Evolutionary conservation across 1,140 invertebrate genomes (phyloP).

Genomic region (Saccostrea glomerata): DNA sequence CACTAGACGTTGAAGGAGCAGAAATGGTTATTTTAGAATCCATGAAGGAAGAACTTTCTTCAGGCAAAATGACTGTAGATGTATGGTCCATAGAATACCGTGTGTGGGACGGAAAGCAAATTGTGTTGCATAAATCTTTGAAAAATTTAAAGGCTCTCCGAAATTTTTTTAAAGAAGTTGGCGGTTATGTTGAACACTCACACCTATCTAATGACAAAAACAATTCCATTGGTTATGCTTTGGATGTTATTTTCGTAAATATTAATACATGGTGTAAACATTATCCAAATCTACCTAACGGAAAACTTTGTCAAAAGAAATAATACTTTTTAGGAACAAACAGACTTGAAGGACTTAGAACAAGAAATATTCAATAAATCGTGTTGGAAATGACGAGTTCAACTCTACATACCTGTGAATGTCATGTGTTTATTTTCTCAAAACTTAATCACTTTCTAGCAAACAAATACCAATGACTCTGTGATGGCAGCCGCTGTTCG

Average conservation of each 20-base stretch:
- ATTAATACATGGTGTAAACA: slow-evolving; percentile 21
- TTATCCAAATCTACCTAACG: neutral
- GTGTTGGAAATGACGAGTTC: no score
- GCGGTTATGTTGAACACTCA: slow-evolving; percentile 37
- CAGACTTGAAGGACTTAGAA: no score
- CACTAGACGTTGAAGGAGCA: slow-evolving; percentile 41
- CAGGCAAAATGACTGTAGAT: slow-evolving; percentile 9
- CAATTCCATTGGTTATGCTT: neutral
- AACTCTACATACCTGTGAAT: no score
- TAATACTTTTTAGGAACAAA: no score
- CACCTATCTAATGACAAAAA: neutral
- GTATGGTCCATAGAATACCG: slow-evolving; percentile 41
- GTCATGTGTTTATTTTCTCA: no score
- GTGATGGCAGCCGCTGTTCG: no score
- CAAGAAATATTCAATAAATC: no score
- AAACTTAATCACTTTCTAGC: no score
- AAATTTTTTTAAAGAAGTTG: neutral
- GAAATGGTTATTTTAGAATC: slow-evolving; percentile 19
- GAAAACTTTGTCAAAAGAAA: neutral
- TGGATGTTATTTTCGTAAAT: slow-evolving; percentile 40
- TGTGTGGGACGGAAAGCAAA: neutral
- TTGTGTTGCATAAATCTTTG: neutral
- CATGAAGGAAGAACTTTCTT: slow-evolving; percentile 32
- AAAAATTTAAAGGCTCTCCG: neutral
- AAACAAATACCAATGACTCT: no score